Evolutionary conservation across 2,113 vertebrate species (phyloP).

Genomic region (Falcunculus frontatus): DNA sequence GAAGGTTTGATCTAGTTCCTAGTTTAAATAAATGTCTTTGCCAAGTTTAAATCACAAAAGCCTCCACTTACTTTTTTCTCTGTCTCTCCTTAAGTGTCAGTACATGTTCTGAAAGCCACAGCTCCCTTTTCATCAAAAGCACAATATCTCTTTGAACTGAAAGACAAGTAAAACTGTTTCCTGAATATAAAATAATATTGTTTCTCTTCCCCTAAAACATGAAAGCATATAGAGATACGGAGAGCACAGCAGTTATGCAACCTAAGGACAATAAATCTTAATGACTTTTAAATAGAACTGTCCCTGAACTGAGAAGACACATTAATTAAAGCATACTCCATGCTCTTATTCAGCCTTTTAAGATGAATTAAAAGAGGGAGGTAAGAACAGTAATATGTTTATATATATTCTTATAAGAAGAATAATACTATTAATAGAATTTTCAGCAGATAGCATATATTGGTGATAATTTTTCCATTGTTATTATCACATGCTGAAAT

Average conservation of each 20-base stretch:
- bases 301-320: background rate
- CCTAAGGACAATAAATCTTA: background rate
- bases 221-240: background rate
- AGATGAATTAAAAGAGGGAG: background rate
- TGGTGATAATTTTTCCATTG: background rate
- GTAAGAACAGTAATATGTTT: background rate
- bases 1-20: background rate
- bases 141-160: background rate
- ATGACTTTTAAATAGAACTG: background rate
- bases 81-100: background rate
- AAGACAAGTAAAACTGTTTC: background rate
- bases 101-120: background rate
- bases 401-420: background rate
- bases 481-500: background rate
- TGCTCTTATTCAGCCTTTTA: background rate
- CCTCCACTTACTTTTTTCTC: background rate
- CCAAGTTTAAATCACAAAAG: background rate
- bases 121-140: background rate
- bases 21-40: background rate
- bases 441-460: background rate
- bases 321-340: background rate
- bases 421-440: background rate
- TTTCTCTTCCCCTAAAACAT: background rate
- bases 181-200: background rate
- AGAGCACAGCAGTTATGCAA: background rate